Evolutionary conservation across 2,797 vertebrate species (phyloP).

Genomic region (Mionectes olivaceus): DNA sequence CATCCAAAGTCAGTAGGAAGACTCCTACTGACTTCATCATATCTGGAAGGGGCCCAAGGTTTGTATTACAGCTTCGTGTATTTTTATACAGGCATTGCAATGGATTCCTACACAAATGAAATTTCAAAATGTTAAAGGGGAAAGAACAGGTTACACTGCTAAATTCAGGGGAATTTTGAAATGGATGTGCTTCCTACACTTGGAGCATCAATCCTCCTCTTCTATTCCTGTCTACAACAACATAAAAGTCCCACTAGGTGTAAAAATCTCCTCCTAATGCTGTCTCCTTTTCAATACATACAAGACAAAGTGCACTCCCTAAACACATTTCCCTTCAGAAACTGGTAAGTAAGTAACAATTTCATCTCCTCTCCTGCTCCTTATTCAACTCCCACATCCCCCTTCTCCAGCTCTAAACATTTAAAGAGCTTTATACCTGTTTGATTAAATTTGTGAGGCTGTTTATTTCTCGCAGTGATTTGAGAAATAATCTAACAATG

Average conservation of each 20-base stretch:
- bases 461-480: constrained; percentile 10
- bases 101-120: constrained; percentile 20
- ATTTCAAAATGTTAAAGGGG: constrained; percentile 53
- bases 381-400: not conserved
- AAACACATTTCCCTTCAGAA: constrained; percentile 37
- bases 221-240: constrained; percentile 48
- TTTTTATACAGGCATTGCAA: not conserved
- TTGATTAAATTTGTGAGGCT: not conserved
- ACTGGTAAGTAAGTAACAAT: constrained; percentile 20
- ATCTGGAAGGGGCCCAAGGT: constrained; percentile 26
- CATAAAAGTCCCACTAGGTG: constrained; percentile 41
- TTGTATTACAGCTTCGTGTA: constrained; percentile 19
- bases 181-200: constrained; percentile 22
- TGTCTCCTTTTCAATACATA: constrained; percentile 39
- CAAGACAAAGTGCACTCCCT: constrained; percentile 52
- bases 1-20: constrained; percentile 33
- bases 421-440: not conserved
- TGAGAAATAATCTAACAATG: not conserved
- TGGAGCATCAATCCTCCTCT: constrained; percentile 25
- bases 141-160: constrained; percentile 41
- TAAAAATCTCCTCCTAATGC: constrained; percentile 53
- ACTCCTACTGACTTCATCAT: constrained; percentile 8
- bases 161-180: constrained; percentile 10
- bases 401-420: not conserved
- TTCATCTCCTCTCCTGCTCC: not conserved